Base-by-base conservation (phyloP, 2,888 invertebrate genomes). In the Parapristionchus giblindavisi region DNA sequence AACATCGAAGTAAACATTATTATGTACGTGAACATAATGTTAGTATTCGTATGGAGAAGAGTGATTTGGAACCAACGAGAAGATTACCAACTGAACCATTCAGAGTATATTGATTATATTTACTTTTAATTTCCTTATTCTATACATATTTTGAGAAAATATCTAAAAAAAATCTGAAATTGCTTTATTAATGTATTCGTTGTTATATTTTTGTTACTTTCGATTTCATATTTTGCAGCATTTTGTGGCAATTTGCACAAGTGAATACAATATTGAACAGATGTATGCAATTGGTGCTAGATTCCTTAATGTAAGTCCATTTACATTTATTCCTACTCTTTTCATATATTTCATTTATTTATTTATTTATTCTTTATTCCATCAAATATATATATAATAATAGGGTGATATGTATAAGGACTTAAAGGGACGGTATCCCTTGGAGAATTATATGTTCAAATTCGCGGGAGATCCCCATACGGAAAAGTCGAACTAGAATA, bases 31-130 rank as follows among this genome's bases (percentile, higher is more conserved):
- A 71, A 32, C 29, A 38, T 24, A 71, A 71, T 71, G 29, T 71
- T 21, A 71, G 38, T 11, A 54, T 71, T 56, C 54, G 70, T 56
- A 71, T 71, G 56, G 70, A 71, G 70, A 71, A 71, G 51, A 71
- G 70, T 32, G 70, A 56, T n/a, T 29, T 71, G 14, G 70, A 71
- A 56, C 70, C 70, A 27, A 40, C 54, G 56, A 54, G 38, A 40
- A 54, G 56, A 71, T 40, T 71, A 8, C 70, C 70, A 5, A 32
- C 38, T 2, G 56, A 71, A 40, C 54, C 54, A 32, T 48, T 34
- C 27, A 56, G 70, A 48, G 70, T 56, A 2, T 21, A 56, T 56
- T 24, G 6, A 11, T 17, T 34, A 36, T n/a, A n/a, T 61, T 61
- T 6, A 38, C n/a, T 3, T 32, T 36, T 38, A 61, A 36, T 61